Percentiles rank a stretch among this genome's conserved stretches.
Conservation (phyloP, 2,797 vertebrate genomes). For the Bovichtus diacanthus region DNA sequence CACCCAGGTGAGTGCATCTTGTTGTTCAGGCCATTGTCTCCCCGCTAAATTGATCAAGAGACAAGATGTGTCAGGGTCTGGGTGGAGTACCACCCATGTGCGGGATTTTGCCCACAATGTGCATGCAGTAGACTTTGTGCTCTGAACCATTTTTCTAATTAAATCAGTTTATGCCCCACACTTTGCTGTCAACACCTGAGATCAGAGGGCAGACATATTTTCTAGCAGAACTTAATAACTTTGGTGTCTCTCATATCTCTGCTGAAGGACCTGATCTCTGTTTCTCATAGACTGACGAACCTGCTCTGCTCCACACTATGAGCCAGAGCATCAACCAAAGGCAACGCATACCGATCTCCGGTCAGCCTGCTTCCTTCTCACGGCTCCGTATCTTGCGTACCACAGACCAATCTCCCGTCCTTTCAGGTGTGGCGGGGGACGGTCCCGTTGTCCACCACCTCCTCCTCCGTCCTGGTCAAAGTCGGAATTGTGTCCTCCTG, state of each 20-base stretch:
- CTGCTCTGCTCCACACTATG: too few relatives aligned
- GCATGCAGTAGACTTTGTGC: neutral
- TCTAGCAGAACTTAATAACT: neutral
- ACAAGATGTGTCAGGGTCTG: neutral
- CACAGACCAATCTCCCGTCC: conserved; percentile 96
- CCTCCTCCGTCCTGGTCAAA: conserved; percentile 66
- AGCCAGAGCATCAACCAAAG: neutral
- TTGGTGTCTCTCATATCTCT: neutral
- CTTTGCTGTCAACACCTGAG: neutral
- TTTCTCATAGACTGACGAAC: neutral
- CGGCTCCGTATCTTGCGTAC: conserved; percentile 93
- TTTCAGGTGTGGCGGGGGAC: conserved; percentile 92
- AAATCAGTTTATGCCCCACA: neutral
- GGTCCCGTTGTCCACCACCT: conserved; percentile 82
- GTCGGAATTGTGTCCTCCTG: conserved; percentile 67
- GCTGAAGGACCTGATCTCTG: neutral
- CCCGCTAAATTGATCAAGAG: neutral
- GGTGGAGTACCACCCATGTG: neutral
- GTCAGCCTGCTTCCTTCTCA: conserved; percentile 88
- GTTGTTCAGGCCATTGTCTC: neutral
- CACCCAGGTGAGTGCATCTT: neutral
- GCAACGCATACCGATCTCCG: conserved; percentile 79
- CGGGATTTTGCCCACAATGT: neutral
- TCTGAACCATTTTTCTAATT: neutral
- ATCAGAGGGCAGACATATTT: neutral